Evolutionary conservation across 1,140 invertebrate species (phyloP), one percentile per base, ranked within the genome.

Genomic region (Lepidurus arcticus): DNA sequence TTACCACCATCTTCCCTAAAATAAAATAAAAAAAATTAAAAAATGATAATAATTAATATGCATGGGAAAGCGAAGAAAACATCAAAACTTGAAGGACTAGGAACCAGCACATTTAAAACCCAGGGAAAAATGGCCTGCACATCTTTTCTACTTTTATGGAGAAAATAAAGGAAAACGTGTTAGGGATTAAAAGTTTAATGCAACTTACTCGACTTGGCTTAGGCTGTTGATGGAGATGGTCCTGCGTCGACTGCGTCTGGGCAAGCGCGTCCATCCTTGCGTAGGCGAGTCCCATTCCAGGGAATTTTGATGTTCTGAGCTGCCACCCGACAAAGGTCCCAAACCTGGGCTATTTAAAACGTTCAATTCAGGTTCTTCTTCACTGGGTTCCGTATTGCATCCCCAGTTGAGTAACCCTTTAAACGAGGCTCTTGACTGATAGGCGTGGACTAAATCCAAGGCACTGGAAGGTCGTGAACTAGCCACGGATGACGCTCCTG

Each of bases 1-100:
- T 82, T 80, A 13, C 77, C 77, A 44, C 83, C 83, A 73, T 83
- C 84, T 73, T 82, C 82, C 44, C 76, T 78, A 78, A 73, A n/a
- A 8, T 42, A 9, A 78, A 73, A n/a, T 73, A 26, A n/a, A 21
- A 26, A 5, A 26, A 79, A 42, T 9, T 45, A 42, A 24, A 53
- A 16, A 34, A 21, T n/a, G n/a, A n/a, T n/a, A n/a, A n/a, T n/a
- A n/a, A n/a, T 73, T 76, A 21, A 44, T 47, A 26, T 16, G n/a
- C n/a, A 45, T 7, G 24, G 73, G 44, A 44, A 65, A n/a, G 21
- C 16, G 21, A 65, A 47, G 3, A 10, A 47, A 47, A 47, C 45
- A 45, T 45, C 11, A 43, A 76, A 13, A 47, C 8, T 4, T 4
- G 4, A 34, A 34, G 3, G 34, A 34, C 4, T 4, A 34, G 4